Evolutionary conservation across 1,140 invertebrate species (phyloP).

Genomic region (Telenomus remus): DNA sequence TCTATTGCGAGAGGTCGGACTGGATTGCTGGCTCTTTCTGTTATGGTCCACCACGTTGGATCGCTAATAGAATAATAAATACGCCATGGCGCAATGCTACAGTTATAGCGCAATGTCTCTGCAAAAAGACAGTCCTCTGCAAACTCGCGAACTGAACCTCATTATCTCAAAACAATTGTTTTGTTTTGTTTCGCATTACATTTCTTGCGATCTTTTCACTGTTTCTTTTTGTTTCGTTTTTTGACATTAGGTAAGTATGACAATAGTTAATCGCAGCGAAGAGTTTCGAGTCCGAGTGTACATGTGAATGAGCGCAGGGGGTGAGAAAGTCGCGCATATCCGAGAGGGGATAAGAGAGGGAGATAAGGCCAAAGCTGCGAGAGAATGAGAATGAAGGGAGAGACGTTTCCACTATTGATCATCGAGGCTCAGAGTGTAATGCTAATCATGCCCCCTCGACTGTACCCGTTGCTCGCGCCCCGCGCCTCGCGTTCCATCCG

Average conservation of each 20-base stretch:
- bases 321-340: slow-evolving; percentile 72
- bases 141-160: slow-evolving; percentile 59
- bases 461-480: slow-evolving; percentile 61
- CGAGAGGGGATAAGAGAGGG: slow-evolving; percentile 62
- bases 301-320: slow-evolving; percentile 67
- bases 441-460: slow-evolving; percentile 74
- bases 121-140: slow-evolving; percentile 24
- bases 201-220: slow-evolving; percentile 31
- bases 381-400: slow-evolving; percentile 74
- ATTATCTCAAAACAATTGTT: slow-evolving; percentile 44
- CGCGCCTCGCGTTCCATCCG: slow-evolving; percentile 57
- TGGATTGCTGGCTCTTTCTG: slow-evolving; percentile 18
- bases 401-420: slow-evolving; percentile 76
- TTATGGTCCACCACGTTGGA: slow-evolving; percentile 52
- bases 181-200: slow-evolving; percentile 33
- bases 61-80: slow-evolving; percentile 74
- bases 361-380: slow-evolving; percentile 73
- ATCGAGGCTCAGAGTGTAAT: slow-evolving; percentile 76
- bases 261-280: not conserved
- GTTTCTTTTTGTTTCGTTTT: slow-evolving; percentile 49
- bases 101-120: slow-evolving; percentile 56
- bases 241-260: slow-evolving; percentile 44
- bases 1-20: slow-evolving; percentile 23
- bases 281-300: slow-evolving; percentile 50
- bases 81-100: slow-evolving; percentile 36